phyloP scores from a whole-genome alignment of 1,140 invertebrate genomes.

The Dufourea novaeangliae region DNA sequence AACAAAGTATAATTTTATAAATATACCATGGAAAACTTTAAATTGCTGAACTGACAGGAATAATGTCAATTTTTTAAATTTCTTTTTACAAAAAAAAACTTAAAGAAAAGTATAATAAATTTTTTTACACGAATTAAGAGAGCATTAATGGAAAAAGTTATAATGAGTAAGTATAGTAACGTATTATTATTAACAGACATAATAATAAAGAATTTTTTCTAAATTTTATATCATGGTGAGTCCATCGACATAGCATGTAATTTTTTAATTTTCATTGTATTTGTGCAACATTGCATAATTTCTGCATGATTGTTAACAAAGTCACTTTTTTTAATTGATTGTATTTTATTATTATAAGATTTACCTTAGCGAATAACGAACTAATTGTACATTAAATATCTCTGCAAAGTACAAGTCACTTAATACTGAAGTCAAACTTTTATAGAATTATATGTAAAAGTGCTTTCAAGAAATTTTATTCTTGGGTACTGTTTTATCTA shows the following conservation, averaged over 20 bases:
- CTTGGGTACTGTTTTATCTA: not conserved
- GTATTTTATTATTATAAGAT: constrained; percentile 5
- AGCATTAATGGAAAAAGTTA: not conserved
- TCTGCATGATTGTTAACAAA: constrained; percentile 9
- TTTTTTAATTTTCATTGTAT: not conserved
- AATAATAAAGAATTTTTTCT: not conserved
- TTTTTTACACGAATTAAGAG: constrained; percentile 3
- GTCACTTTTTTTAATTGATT: not conserved
- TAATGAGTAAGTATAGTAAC: not conserved
- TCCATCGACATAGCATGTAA: constrained; percentile 1
- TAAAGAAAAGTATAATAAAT: not conserved
- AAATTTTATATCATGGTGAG: constrained; percentile 18
- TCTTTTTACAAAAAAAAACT: constrained; percentile 9
- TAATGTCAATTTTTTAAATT: not conserved
- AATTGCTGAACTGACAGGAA: constrained; percentile 62
- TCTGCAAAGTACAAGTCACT: not conserved
- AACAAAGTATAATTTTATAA: not conserved
- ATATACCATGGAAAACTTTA: constrained; percentile 25
- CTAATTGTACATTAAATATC: not conserved
- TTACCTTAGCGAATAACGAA: not conserved
- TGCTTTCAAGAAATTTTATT: not conserved
- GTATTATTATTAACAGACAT: not conserved
- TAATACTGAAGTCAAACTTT: not conserved
- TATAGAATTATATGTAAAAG: not conserved
- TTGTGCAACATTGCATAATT: not conserved